Percentiles rank a stretch among this genome's conserved stretches.
Evolutionary conservation across 2,113 vertebrate genomes (phyloP).

Genomic region (Hippocampus zosterae): DNA sequence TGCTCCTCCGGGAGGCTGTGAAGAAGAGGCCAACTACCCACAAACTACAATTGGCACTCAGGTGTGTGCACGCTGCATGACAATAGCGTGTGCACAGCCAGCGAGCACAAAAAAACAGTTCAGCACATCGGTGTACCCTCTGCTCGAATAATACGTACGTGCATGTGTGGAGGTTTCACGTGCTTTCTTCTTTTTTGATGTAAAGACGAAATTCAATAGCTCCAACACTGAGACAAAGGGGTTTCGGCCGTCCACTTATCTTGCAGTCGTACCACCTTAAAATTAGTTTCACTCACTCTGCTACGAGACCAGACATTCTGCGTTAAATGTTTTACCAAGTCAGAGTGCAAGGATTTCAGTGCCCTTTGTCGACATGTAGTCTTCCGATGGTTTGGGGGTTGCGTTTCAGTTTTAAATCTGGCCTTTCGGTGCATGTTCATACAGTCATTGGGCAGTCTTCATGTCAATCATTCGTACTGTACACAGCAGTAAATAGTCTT

Average conservation of each 20-base stretch:
- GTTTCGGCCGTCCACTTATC: neutral
- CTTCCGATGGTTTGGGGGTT: too few relatives aligned
- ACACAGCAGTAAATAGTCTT: too few relatives aligned
- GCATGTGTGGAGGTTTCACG: slow-evolving; percentile 1
- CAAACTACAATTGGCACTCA: slow-evolving; percentile 26
- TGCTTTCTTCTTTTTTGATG: neutral
- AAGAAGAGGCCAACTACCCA: slow-evolving; percentile 45
- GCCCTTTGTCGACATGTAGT: too few relatives aligned
- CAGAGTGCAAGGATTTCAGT: neutral
- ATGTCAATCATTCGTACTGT: too few relatives aligned
- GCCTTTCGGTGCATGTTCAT: too few relatives aligned
- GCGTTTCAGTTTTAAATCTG: too few relatives aligned
- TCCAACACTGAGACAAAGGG: too few relatives aligned
- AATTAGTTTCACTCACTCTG: neutral
- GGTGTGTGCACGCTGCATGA: neutral
- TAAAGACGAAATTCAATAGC: neutral
- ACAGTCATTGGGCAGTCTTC: too few relatives aligned
- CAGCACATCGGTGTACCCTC: slow-evolving; percentile 43
- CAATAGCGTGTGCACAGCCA: slow-evolving; percentile 6
- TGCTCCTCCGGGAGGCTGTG: slow-evolving; percentile 49
- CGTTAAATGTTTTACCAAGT: neutral
- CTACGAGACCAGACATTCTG: neutral
- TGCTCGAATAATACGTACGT: slow-evolving; percentile 36
- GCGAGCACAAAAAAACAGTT: slow-evolving; percentile 26
- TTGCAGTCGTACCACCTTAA: neutral